These are phyloP conservation scores for Pangasius larnaudii DNA, from an alignment of 2,797 vertebrate genomes.

Conservation along the genomic window DNA sequence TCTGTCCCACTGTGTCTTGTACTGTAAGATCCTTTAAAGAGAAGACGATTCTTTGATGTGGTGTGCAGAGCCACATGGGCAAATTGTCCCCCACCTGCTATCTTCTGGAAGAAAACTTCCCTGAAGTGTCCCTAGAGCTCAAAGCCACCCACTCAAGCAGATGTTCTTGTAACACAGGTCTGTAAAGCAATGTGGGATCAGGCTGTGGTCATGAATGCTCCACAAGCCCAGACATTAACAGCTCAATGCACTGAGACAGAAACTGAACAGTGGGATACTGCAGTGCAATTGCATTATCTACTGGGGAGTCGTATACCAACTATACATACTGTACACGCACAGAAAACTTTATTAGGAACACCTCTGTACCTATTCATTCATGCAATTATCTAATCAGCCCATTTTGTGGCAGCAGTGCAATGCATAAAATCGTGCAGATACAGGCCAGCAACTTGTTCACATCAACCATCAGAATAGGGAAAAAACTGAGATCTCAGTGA, in stretches of 20 bases:
- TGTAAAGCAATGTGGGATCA: conserved; percentile 13
- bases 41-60: conserved; percentile 41
- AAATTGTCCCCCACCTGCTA: conserved; percentile 10
- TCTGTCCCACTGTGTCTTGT: conserved; percentile 12
- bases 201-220: conserved; percentile 22
- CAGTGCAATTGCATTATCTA: neutral
- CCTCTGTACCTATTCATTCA: neutral
- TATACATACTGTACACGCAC: neutral
- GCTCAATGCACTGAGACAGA: neutral
- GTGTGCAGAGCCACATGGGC: conserved; percentile 21
- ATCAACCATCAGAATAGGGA: neutral
- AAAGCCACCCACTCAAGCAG: conserved; percentile 41
- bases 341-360: neutral
- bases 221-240: neutral
- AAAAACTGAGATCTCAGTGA: neutral
- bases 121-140: conserved; percentile 40
- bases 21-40: conserved; percentile 45
- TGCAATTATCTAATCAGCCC: neutral
- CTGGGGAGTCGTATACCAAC: neutral
- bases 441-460: neutral
- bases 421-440: neutral
- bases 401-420: neutral
- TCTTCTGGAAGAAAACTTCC: conserved; percentile 10
- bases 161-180: conserved; percentile 29
- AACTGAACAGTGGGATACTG: neutral